Conservation (phyloP, 2,113 vertebrate genomes). For the Thermophis baileyi region DNA sequence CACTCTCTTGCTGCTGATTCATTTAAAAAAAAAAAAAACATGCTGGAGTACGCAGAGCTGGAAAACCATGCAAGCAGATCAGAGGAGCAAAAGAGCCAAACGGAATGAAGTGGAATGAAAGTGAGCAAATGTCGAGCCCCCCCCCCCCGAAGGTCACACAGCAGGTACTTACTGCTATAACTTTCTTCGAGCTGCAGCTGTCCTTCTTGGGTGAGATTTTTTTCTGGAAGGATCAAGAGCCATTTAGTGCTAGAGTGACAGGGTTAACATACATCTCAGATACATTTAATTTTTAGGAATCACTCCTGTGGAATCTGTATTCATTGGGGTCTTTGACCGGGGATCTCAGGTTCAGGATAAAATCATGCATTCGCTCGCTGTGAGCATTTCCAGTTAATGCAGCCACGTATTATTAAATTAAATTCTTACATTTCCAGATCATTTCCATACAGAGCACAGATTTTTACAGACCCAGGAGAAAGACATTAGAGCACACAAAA, state of each 20-base stretch:
- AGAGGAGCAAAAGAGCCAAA: not conserved
- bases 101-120: conserved; percentile 43
- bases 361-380: not conserved
- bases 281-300: not conserved
- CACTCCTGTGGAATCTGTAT: not conserved
- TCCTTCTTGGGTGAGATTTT: not conserved
- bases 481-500: not conserved
- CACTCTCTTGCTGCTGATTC: not conserved
- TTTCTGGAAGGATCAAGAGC: conserved; percentile 18
- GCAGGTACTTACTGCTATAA: conserved; percentile 17
- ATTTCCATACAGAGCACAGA: not conserved
- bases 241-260: not conserved
- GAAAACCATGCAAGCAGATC: not conserved
- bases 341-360: not conserved
- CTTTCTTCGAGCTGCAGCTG: conserved; percentile 21
- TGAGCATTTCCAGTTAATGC: not conserved
- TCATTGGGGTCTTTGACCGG: not conserved
- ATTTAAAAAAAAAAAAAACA: not conserved
- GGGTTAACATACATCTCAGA: not conserved
- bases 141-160: not conserved
- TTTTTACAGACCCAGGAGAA: not conserved
- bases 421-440: not conserved
- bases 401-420: not conserved
- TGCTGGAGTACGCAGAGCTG: not conserved
- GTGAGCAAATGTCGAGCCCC: not conserved